A percentile compares a stretch with the other conserved stretches of the same genome.
Evolutionary conservation across 2,113 vertebrate genomes (phyloP).

Genomic region (Corvus cornix): DNA sequence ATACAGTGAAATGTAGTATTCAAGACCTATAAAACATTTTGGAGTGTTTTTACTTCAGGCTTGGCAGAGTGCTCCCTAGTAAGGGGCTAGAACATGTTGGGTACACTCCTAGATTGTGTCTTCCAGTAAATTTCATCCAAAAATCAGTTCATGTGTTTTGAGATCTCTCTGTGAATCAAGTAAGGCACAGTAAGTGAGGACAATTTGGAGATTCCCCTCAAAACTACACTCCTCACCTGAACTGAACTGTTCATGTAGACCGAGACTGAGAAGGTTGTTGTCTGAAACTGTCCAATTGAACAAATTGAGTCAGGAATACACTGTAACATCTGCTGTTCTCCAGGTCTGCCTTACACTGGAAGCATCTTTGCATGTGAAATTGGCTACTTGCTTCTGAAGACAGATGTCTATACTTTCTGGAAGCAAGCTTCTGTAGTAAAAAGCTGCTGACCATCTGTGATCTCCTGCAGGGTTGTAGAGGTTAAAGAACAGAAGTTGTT

Average conservation of each 20-base stretch:
- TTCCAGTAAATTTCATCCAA: neutral
- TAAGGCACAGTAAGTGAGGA: neutral
- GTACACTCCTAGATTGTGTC: neutral
- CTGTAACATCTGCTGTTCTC: neutral
- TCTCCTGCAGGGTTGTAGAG: neutral
- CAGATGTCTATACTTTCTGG: neutral
- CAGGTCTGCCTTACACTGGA: neutral
- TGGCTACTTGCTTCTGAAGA: neutral
- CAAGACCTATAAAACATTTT: neutral
- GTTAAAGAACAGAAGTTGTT: neutral
- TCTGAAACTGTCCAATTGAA: neutral
- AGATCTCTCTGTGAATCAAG: neutral
- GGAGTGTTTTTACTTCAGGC: neutral
- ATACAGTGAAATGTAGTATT: neutral
- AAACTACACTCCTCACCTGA: neutral
- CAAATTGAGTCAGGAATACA: neutral
- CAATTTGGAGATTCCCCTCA: neutral
- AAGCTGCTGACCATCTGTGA: neutral
- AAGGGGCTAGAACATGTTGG: neutral
- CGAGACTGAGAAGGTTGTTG: neutral
- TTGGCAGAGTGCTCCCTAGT: neutral
- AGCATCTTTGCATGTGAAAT: neutral
- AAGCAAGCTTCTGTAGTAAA: neutral
- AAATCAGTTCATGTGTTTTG: neutral
- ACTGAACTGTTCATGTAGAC: neutral